A percentile compares a stretch with the other conserved stretches of the same genome.
Conservation (phyloP, 2,113 vertebrate genomes). For the Crotalus viridis region DNA sequence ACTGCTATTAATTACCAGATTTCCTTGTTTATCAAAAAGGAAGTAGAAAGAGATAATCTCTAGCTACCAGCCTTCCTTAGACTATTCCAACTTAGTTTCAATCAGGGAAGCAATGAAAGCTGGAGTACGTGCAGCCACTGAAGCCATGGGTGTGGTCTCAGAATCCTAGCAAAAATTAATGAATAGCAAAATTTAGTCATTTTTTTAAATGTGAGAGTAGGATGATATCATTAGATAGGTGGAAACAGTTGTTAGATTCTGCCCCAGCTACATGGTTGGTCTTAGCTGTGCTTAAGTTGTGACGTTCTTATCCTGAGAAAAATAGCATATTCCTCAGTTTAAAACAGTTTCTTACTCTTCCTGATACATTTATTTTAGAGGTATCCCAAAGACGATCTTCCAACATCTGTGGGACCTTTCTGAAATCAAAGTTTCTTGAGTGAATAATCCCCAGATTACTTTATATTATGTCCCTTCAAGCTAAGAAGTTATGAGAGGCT, state of each 20-base stretch:
- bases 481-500: not conserved
- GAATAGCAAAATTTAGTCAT: not conserved
- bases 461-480: not conserved
- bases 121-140: not conserved
- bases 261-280: not conserved
- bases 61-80: not conserved
- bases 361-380: not conserved
- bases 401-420: not conserved
- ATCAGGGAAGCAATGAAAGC: not conserved
- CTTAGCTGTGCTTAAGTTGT: not conserved
- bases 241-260: not conserved
- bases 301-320: not conserved
- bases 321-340: not conserved
- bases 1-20: not conserved
- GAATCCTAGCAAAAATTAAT: not conserved
- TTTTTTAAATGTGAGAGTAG: not conserved
- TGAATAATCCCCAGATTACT: not conserved
- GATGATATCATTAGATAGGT: not conserved
- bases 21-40: not conserved
- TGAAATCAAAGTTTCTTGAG: not conserved
- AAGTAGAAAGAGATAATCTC: not conserved
- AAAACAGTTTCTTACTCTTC: not conserved
- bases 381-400: not conserved
- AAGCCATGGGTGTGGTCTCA: not conserved
- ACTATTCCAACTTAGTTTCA: not conserved